phyloP scores from a whole-genome alignment of 2,113 vertebrate genomes.

The Crotalus tigris region DNA sequence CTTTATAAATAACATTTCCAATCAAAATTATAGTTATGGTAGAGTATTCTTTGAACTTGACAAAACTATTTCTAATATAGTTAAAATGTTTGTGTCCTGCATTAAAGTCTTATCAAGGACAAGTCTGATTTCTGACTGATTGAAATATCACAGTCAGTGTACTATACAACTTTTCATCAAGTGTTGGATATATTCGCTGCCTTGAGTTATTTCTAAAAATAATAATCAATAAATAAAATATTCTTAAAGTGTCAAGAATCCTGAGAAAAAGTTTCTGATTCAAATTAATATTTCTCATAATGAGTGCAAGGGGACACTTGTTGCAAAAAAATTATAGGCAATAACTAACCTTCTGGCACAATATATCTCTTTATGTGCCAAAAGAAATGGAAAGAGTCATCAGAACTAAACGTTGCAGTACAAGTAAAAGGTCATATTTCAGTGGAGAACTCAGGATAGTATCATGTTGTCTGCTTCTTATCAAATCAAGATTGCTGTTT shows the following conservation, averaged over 20 bases:
- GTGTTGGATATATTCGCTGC: too few species aligned
- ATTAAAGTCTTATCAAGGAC: background rate
- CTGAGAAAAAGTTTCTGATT: background rate
- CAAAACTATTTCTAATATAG: conserved; percentile 2
- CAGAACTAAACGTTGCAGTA: background rate
- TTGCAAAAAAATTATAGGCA: background rate
- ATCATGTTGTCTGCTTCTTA: too few species aligned
- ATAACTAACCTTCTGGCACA: background rate
- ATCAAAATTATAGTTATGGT: background rate
- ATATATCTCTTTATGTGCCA: background rate
- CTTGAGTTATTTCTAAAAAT: too few species aligned
- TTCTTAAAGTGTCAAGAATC: background rate
- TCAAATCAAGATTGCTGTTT: background rate
- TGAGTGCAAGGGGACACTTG: background rate
- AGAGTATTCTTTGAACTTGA: conserved; percentile 11
- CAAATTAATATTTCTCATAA: background rate
- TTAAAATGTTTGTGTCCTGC: background rate
- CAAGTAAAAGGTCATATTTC: background rate
- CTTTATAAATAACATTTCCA: background rate
- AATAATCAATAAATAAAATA: background rate
- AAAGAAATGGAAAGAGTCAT: background rate
- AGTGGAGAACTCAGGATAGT: too few species aligned
- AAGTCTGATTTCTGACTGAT: conserved; percentile 10
- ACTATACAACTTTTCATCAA: background rate
- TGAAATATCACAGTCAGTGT: background rate